Percentiles rank a stretch among this genome's conserved stretches.
Evolutionary conservation across 1,140 invertebrate genomes (phyloP).

Genomic region (Stenopsyche tienmushanensis): DNA sequence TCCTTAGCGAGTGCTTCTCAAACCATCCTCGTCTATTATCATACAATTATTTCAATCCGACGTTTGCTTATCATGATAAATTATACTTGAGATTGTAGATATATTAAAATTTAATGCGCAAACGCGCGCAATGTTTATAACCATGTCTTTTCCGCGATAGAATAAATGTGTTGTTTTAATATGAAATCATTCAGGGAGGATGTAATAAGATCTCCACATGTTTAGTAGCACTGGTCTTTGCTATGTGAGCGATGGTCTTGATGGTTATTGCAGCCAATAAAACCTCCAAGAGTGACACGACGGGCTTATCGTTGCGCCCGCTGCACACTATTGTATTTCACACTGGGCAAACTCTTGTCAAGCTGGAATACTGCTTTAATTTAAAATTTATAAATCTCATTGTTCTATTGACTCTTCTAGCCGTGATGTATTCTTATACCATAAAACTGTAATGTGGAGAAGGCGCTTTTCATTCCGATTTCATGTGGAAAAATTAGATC

Average conservation of each 20-base stretch:
- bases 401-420: not conserved
- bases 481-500: not conserved
- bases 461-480: not conserved
- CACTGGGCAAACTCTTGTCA: conserved; percentile 3
- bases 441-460: too few species aligned
- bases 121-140: too few species aligned
- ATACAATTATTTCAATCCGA: too few species aligned
- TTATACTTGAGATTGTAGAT: too few species aligned
- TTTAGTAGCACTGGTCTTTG: conserved; percentile 4
- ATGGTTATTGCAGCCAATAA: conserved; percentile 27
- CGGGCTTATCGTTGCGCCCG: conserved; percentile 3
- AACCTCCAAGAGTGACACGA: conserved; percentile 14
- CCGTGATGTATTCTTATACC: not conserved
- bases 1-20: not conserved
- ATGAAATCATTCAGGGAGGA: too few species aligned
- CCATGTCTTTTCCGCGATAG: too few species aligned
- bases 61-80: too few species aligned
- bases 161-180: too few species aligned
- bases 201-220: too few species aligned
- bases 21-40: too few species aligned
- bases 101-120: too few species aligned
- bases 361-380: conserved; percentile 1
- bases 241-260: not conserved
- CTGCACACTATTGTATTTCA: conserved; percentile 6
- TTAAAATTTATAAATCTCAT: conserved; percentile 5